A percentile compares a stretch with the other conserved stretches of the same genome.
Evolutionary conservation across 2,888 invertebrate genomes (phyloP).

Genomic region (Cephus pulcher): DNA sequence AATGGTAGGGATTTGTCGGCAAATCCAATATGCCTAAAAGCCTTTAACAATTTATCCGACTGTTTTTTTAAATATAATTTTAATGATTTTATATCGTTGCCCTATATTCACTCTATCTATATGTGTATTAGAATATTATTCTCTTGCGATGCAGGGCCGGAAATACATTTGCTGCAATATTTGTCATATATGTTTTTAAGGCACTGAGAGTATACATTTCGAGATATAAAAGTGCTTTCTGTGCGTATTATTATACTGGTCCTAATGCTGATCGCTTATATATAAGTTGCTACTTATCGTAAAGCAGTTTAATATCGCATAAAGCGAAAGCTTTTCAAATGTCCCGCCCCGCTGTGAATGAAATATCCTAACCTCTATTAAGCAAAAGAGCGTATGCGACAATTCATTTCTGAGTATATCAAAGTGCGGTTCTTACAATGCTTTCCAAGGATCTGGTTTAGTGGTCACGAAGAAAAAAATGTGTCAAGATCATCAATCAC

Average conservation of each 20-base stretch:
- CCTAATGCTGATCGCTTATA: constrained; percentile 15
- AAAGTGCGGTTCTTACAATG: not conserved
- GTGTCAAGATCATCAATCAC: not conserved
- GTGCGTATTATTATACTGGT: not conserved
- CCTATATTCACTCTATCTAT: not conserved
- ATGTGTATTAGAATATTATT: not conserved
- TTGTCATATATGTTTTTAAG: not conserved
- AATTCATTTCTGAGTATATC: not conserved
- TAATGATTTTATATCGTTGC: not conserved
- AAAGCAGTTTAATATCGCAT: constrained; percentile 35
- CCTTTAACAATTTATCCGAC: not conserved
- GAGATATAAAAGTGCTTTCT: not conserved
- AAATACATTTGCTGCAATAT: not conserved
- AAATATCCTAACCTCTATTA: not conserved
- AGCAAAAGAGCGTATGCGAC: not conserved
- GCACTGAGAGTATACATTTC: not conserved
- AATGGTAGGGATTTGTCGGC: not conserved
- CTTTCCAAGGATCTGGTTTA: not conserved
- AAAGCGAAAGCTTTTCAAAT: constrained; percentile 21
- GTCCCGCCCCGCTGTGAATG: not conserved
- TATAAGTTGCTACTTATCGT: constrained; percentile 37
- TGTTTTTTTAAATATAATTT: not conserved
- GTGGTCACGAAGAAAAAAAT: not conserved
- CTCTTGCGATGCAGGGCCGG: not conserved
- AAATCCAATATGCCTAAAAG: not conserved